Evolutionary conservation across 2,888 invertebrate genomes (phyloP), one percentile per base, ranked within the genome.

Genomic region (Ellobium chinense): DNA sequence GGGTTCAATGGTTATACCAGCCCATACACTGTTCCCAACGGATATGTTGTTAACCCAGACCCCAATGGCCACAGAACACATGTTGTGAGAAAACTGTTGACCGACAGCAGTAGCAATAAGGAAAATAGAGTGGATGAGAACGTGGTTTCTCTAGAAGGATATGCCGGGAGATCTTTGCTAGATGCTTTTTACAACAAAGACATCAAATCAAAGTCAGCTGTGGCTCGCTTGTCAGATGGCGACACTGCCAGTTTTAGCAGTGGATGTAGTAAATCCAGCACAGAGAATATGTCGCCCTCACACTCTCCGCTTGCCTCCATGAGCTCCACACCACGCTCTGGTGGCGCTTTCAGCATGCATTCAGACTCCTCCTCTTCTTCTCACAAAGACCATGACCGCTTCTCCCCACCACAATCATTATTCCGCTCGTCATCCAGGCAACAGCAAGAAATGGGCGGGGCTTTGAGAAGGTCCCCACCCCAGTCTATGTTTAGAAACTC

Each of bases 211-310:
- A 69, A 73, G n/a, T 58, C 63, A 1, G 66, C 80, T n/a, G 74
- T 73, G 21, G 69, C 80, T 1, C 60, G 80, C 2, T 65, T 80
- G 54, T 80, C 80, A 21, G 80, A 80, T 39, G 78, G 83, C 5
- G 83, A 83, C 66, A 82, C 81, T n/a, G 72, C 73, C 14, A 76
- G 78, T 18, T 83, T 65, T 39, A 78, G 75, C 39, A 82, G 79
- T 36, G 78, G 75, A 21, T 82, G 54, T 24, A 80, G 80, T 29
- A 80, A 80, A 29, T 80, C 80, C 27, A 80, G 80, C 70, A 75
- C 73, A 18, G 80, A 80, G 46, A 60, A 66, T 14, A 66, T 75
- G 62, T 75, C 80, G 0, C 75, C 80, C 29, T 74, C 80, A 1
- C 65, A 80, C 27, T 80, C 80, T 5, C 80, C 80, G 12, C 27